Evolutionary conservation across 2,888 invertebrate species (phyloP).

Genomic region (Morinoia aosen): DNA sequence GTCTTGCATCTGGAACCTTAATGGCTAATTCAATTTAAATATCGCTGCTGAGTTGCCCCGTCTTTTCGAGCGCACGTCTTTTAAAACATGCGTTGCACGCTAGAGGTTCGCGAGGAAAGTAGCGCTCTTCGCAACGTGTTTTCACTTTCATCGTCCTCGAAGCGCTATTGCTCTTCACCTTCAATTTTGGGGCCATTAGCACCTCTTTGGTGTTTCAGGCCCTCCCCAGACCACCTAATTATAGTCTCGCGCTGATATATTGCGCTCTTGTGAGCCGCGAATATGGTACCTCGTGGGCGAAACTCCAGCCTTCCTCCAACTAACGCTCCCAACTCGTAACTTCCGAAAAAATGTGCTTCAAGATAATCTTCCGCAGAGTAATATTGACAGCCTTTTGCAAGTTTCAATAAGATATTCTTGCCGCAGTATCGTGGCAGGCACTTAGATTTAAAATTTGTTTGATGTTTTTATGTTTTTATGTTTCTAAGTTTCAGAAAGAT

Average conservation of each 20-base stretch:
- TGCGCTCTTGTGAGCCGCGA: conserved; percentile 29
- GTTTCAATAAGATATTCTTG: no score
- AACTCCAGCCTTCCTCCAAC: background rate
- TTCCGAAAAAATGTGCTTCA: background rate
- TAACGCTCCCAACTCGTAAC: background rate
- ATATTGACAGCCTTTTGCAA: no score
- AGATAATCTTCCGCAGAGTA: background rate
- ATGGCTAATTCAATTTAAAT: conserved; percentile 25
- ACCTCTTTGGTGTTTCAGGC: conserved; percentile 47
- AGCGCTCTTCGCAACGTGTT: conserved; percentile 19
- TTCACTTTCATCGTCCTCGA: conserved; percentile 43
- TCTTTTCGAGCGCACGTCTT: background rate
- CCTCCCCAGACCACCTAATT: conserved; percentile 39
- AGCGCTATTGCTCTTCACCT: conserved; percentile 52
- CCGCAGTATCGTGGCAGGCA: no score
- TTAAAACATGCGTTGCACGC: background rate
- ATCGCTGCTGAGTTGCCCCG: background rate
- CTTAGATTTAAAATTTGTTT: no score
- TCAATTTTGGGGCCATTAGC: conserved; percentile 49
- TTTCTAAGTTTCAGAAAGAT: no score
- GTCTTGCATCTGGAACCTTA: background rate
- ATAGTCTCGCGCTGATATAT: conserved; percentile 31
- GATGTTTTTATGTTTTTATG: no score
- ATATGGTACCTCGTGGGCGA: background rate
- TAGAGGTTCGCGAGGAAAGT: background rate